phyloP scores from a whole-genome alignment of 2,888 invertebrate genomes.

The Caenorhabditis sulstoni region DNA sequence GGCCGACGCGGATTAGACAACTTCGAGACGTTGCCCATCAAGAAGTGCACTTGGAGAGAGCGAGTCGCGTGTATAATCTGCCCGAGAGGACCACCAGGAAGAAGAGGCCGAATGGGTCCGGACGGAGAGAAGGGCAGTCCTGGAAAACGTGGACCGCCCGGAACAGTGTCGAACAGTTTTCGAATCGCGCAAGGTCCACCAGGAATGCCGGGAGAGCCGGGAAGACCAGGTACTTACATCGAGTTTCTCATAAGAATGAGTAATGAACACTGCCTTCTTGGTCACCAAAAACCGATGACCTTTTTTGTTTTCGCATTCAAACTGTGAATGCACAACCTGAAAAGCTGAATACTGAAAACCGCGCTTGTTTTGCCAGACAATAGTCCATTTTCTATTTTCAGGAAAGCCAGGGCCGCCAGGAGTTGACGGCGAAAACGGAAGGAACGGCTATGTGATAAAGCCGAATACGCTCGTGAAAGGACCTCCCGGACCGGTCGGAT shows the following conservation, averaged over 20 bases:
- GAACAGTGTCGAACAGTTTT: background rate
- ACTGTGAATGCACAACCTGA: too few species aligned
- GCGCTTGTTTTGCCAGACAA: too few species aligned
- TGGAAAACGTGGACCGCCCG: constrained; percentile 42
- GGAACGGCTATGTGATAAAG: constrained; percentile 34
- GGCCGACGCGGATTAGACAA: constrained; percentile 52
- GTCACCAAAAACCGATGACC: background rate
- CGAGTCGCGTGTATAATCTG: constrained; percentile 51
- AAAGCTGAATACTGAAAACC: too few species aligned
- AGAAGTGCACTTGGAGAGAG: constrained; percentile 39
- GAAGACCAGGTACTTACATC: constrained; percentile 41
- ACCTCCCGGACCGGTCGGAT: constrained; percentile 42
- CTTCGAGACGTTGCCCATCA: constrained; percentile 36
- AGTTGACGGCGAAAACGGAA: constrained; percentile 30
- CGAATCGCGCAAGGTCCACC: constrained; percentile 27
- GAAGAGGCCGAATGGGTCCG: constrained; percentile 53
- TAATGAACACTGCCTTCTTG: too few species aligned
- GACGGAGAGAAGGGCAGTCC: constrained; percentile 39
- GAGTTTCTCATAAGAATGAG: too few species aligned
- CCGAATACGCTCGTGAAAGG: constrained; percentile 22
- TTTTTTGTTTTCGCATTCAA: background rate
- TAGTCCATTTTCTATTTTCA: background rate
- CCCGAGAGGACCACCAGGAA: constrained; percentile 61
- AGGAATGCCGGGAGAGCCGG: constrained; percentile 36
- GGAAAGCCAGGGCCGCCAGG: constrained; percentile 33